phyloP scores from a whole-genome alignment of 1,140 invertebrate genomes.

The Drosophila fuyamai region DNA sequence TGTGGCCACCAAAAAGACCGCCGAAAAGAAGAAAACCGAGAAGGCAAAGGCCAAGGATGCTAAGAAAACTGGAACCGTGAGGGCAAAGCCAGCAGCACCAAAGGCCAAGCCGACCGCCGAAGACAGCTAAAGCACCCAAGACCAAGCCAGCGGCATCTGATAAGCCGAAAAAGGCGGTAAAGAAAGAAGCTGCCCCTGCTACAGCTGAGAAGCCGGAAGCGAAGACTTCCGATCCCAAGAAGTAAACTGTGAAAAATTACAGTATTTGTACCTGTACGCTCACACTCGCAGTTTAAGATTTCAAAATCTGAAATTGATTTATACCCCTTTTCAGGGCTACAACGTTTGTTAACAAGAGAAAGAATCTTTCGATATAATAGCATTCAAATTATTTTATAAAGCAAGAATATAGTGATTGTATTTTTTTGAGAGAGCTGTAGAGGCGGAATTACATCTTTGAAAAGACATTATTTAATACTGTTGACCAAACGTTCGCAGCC shows the following conservation, averaged over 20 bases:
- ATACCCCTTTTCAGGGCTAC: conserved; percentile 2
- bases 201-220: conserved; percentile 27
- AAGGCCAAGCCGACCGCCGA: conserved; percentile 30
- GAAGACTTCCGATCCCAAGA: conserved; percentile 27
- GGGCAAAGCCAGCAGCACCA: conserved; percentile 30
- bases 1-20: conserved; percentile 47
- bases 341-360: neutral
- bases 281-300: neutral
- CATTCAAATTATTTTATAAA: neutral
- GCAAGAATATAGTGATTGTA: too few species aligned
- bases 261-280: too few species aligned
- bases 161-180: conserved; percentile 19
- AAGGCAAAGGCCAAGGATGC: conserved; percentile 35
- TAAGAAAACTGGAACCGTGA: conserved; percentile 23
- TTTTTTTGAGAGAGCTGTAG: too few species aligned
- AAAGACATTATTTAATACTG: too few species aligned
- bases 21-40: conserved; percentile 45
- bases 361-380: neutral
- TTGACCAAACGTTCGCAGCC: too few species aligned
- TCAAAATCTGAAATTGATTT: neutral
- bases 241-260: conserved; percentile 3
- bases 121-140: conserved; percentile 13
- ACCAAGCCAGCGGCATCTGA: conserved; percentile 13
- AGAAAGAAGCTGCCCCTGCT: conserved; percentile 15
- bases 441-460: too few species aligned